Evolutionary conservation across 1,140 invertebrate genomes (phyloP).

Genomic region (Anastrepha obliqua): DNA sequence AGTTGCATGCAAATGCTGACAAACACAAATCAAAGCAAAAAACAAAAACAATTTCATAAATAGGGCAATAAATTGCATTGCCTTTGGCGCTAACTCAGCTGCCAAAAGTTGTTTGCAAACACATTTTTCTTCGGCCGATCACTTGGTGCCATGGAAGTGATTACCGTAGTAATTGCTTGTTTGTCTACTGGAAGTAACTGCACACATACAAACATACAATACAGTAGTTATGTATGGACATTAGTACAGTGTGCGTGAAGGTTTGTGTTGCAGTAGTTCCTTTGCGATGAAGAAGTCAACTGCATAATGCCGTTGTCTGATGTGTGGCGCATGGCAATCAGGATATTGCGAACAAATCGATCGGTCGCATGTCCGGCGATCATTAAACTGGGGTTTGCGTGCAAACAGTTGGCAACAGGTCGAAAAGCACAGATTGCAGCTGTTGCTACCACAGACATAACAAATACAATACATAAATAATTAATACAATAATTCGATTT

Average conservation of each 20-base stretch:
- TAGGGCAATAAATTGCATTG: constrained; percentile 38
- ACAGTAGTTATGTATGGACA: too few relatives aligned
- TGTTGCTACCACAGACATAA: not conserved
- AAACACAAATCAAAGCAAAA: not conserved
- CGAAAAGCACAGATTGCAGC: not conserved
- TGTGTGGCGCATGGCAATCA: constrained; percentile 11
- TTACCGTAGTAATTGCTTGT: constrained; percentile 24
- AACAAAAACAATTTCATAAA: not conserved
- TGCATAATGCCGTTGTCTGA: not conserved
- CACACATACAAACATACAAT: not conserved
- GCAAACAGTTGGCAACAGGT: not conserved
- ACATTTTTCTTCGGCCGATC: constrained; percentile 27
- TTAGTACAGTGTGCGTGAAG: not conserved
- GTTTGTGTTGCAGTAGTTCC: not conserved
- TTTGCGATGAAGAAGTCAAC: not conserved
- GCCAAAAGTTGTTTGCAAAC: constrained; percentile 47
- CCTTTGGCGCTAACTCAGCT: constrained; percentile 44
- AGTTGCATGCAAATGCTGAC: not conserved
- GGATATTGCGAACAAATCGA: not conserved
- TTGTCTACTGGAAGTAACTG: not conserved
- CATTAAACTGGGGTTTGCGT: constrained; percentile 30
- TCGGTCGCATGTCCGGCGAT: constrained; percentile 32
- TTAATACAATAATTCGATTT: too few relatives aligned
- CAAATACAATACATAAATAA: too few relatives aligned
- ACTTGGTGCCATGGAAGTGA: not conserved